Base-by-base conservation (phyloP, 2,113 vertebrate species). In the Alectura lathami region DNA sequence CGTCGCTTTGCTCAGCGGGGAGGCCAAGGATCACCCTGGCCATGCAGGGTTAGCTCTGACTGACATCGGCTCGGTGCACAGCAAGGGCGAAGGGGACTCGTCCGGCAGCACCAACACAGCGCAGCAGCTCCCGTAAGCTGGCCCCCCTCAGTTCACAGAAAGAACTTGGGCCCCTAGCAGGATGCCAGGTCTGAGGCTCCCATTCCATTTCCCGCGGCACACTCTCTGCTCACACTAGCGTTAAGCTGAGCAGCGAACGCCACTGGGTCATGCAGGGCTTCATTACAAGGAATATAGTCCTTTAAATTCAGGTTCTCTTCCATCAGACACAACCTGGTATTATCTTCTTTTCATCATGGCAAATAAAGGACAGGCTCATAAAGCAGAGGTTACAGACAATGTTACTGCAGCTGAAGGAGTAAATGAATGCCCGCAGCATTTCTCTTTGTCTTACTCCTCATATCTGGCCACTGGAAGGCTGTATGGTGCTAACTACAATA, bases 271-370 rank as follows among this genome's bases (percentile, higher is more conserved):
- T 57, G 66, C 73, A 93, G 76, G 82, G 57, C 77, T 96, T 93
- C 66, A 48, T 95, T 90, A 90, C 51, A 53, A 75, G 54, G 59
- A 83, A 91, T 50, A 85, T 6, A 83, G 36, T 86, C 83, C 75
- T 91, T 93, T 79, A 94, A 92, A 88, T 93, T 91, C 80, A 94
- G 69, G 68, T 75, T 91, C 47, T 78, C 89, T 90, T 90, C 91
- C 89, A 75, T 94, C 89, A 91, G 60, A 90, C 88, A 83, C 90
- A 91, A 96, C 91, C 83, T 93, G 62, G 90, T 68, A 94, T 96
- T 96, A 96, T 83, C 95, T 96, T 86, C 91, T 94, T 96, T 95
- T 94, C 89, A 93, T 93, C 93, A 94, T 88, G 93, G 86, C 93
- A 96, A 97, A 95, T 96, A 96, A 94, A 96, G 93, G 92, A 86